Conservation (phyloP, 2,888 invertebrate genomes). For the Leistus spinibarbis region DNA sequence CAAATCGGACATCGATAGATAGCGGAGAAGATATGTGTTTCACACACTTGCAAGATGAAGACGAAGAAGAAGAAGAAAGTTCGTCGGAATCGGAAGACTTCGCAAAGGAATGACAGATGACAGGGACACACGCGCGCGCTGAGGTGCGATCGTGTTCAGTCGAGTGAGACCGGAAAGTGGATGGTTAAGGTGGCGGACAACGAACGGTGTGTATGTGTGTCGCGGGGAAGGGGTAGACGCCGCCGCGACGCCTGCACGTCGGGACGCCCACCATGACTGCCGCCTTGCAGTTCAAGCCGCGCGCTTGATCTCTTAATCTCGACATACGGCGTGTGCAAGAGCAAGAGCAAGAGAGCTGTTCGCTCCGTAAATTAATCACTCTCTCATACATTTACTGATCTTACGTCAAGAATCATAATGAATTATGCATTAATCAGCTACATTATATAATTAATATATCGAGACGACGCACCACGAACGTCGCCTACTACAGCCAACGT, state of each 20-base stretch:
- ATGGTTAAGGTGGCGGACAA: slow-evolving; percentile 48
- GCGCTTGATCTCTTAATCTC: slow-evolving; percentile 58
- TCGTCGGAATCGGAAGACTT: slow-evolving; percentile 18
- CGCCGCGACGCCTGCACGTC: slow-evolving; percentile 53
- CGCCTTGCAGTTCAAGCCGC: neutral
- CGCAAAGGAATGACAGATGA: slow-evolving; percentile 34
- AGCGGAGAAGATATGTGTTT: too few species aligned
- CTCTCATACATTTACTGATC: slow-evolving; percentile 43
- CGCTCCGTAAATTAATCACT: slow-evolving; percentile 56
- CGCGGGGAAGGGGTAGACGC: slow-evolving; percentile 46
- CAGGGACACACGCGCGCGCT: slow-evolving; percentile 28
- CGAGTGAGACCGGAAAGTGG: slow-evolving; percentile 39
- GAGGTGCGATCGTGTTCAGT: slow-evolving; percentile 31
- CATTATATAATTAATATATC: slow-evolving; percentile 37
- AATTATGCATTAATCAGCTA: slow-evolving; percentile 40
- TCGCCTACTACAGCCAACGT: too few species aligned
- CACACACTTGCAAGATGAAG: too few species aligned
- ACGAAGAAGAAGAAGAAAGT: neutral
- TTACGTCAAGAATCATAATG: slow-evolving; percentile 39
- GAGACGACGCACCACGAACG: too few species aligned
- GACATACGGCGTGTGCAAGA: too few species aligned
- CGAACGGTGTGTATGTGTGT: neutral
- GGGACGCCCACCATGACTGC: neutral
- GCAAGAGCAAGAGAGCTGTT: slow-evolving; percentile 42
- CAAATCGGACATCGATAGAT: too few species aligned